Conservation (phyloP, 2,888 invertebrate genomes). For the Microchrysa polita region DNA sequence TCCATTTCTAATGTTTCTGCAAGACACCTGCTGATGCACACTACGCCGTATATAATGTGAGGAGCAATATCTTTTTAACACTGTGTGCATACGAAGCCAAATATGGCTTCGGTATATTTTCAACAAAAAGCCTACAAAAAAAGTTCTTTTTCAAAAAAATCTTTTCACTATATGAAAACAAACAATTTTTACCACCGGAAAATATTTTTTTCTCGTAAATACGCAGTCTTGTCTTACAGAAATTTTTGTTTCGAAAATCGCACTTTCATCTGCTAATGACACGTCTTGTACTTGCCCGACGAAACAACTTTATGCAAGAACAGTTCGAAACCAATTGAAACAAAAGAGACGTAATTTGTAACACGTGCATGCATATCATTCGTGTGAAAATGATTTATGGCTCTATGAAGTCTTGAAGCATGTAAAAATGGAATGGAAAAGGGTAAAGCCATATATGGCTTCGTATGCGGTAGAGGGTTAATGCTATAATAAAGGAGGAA, state of each 20-base stretch:
- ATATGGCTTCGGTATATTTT: constrained; percentile 1
- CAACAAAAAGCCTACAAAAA: background rate
- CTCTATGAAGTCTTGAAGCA: background rate
- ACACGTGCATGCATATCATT: background rate
- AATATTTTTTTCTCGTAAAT: constrained; percentile 1
- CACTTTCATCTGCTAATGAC: background rate
- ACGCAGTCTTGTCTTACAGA: background rate
- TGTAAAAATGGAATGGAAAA: background rate
- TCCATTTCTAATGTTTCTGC: background rate
- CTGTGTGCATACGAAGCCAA: constrained; percentile 9
- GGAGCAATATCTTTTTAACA: background rate
- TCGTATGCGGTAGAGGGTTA: background rate
- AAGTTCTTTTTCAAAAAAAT: too few relatives aligned
- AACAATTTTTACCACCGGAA: background rate
- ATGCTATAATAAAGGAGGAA: too few relatives aligned
- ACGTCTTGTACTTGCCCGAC: background rate
- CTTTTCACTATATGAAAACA: too few relatives aligned
- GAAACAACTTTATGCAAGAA: background rate
- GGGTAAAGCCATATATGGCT: background rate
- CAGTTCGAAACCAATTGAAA: background rate
- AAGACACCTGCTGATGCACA: too few relatives aligned
- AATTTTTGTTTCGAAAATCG: background rate
- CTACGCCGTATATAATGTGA: background rate
- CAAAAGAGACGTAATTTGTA: background rate
- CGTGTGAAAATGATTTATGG: background rate